phyloP scores from a whole-genome alignment of 1,140 invertebrate genomes.

The Tetragonula clypearis region DNA sequence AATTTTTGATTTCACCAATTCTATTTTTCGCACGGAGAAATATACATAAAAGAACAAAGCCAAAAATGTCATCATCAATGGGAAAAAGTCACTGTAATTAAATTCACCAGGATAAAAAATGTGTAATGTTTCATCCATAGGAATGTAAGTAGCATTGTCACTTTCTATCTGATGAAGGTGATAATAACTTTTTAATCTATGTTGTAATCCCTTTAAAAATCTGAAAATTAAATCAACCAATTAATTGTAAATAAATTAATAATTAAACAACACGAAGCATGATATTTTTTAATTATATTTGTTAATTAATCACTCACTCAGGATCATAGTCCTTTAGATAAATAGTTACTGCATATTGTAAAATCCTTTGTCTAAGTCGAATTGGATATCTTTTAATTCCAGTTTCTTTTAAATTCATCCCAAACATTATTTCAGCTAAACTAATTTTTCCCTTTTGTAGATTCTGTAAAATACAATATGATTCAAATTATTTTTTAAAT shows the following conservation, averaged over 20 bases:
- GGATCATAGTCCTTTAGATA: slow-evolving; percentile 91
- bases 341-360: slow-evolving; percentile 95
- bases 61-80: slow-evolving; percentile 91
- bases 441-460: slow-evolving; percentile 90
- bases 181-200: slow-evolving; percentile 87
- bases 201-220: slow-evolving; percentile 88
- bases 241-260: not conserved
- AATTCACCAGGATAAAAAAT: slow-evolving; percentile 94
- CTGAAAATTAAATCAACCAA: slow-evolving; percentile 81
- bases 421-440: slow-evolving; percentile 95
- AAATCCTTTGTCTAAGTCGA: slow-evolving; percentile 89
- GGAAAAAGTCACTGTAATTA: slow-evolving; percentile 93
- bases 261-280: not conserved
- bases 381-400: slow-evolving; percentile 94
- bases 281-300: not conserved
- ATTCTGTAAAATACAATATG: slow-evolving; percentile 80
- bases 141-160: slow-evolving; percentile 61
- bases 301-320: slow-evolving; percentile 82
- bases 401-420: slow-evolving; percentile 93
- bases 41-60: slow-evolving; percentile 95
- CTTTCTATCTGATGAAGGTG: slow-evolving; percentile 85
- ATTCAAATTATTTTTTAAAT: not conserved
- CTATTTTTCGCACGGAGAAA: slow-evolving; percentile 97
- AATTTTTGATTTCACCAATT: slow-evolving; percentile 95
- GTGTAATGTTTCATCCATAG: slow-evolving; percentile 84